phyloP scores from a whole-genome alignment of 2,113 vertebrate species.

The Gavia stellata region DNA sequence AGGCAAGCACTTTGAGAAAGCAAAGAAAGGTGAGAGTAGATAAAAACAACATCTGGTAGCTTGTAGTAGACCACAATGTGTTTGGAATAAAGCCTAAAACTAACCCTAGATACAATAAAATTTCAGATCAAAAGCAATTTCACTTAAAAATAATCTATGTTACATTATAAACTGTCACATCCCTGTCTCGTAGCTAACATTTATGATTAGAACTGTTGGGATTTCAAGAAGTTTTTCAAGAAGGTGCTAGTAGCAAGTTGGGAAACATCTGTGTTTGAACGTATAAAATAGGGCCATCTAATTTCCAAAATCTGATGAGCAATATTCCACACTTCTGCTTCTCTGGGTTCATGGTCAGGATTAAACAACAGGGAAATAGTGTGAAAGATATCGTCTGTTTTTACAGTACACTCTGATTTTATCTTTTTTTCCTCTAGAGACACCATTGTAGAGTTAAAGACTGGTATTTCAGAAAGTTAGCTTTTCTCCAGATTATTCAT shows the following conservation, averaged over 20 bases:
- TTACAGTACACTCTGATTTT: background rate
- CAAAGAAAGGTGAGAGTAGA: background rate
- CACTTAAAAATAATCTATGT: background rate
- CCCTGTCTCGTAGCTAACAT: background rate
- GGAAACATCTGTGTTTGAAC: background rate
- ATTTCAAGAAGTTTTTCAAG: background rate
- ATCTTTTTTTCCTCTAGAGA: background rate
- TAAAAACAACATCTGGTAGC: background rate
- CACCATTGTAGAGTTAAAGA: background rate
- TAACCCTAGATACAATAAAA: background rate
- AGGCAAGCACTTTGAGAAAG: background rate
- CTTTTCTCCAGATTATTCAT: background rate
- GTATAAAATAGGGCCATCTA: background rate
- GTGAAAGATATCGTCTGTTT: background rate
- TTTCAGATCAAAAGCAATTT: background rate
- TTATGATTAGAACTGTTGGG: background rate
- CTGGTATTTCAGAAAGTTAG: background rate
- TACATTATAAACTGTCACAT: background rate
- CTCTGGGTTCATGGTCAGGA: background rate
- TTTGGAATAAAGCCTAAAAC: background rate
- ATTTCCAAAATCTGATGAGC: background rate
- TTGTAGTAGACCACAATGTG: background rate
- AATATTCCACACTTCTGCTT: background rate
- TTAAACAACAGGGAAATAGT: background rate
- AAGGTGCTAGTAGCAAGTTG: background rate